Percentiles rank a stretch among this genome's conserved stretches.
These are phyloP conservation scores for Lithophane ornitopus DNA, from an alignment of 2,888 invertebrate genomes.

Conservation along the genomic window DNA sequence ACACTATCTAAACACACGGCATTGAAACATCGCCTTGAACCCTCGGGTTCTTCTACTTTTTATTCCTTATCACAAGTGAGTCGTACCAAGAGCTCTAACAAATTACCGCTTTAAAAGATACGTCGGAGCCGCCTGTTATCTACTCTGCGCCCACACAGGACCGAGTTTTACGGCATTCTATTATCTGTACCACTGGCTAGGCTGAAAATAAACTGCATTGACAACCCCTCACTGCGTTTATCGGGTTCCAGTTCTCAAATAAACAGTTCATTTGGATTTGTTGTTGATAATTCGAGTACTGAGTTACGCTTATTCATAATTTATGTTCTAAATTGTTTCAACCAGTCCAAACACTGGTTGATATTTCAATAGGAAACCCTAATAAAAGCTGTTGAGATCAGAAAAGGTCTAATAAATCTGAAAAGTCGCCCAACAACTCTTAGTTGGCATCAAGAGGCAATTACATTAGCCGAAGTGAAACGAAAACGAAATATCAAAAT, in stretches of 20 bases:
- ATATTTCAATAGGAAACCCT: conserved; percentile 31
- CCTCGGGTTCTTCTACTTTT: conserved; percentile 70
- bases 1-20: conserved; percentile 43
- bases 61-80: conserved; percentile 77
- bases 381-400: conserved; percentile 34
- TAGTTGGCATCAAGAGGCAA: conserved; percentile 60
- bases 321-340: conserved; percentile 2
- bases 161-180: conserved; percentile 82
- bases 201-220: conserved; percentile 84
- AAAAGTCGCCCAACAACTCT: conserved; percentile 46
- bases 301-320: conserved; percentile 21
- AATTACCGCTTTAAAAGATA: conserved; percentile 86
- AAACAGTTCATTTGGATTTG: conserved; percentile 62
- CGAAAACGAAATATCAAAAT: conserved; percentile 72
- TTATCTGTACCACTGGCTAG: conserved; percentile 83
- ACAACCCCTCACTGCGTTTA: conserved; percentile 72
- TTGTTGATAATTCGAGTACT: conserved; percentile 13
- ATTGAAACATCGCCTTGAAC: conserved; percentile 68
- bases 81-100: conserved; percentile 80
- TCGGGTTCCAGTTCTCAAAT: conserved; percentile 73
- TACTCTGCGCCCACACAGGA: conserved; percentile 82
- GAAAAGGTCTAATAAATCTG: conserved; percentile 54
- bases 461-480: conserved; percentile 63
- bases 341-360: conserved; percentile 9
- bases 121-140: conserved; percentile 79